Evolutionary conservation across 2,888 invertebrate species (phyloP).

Genomic region (Machimus rusticus): DNA sequence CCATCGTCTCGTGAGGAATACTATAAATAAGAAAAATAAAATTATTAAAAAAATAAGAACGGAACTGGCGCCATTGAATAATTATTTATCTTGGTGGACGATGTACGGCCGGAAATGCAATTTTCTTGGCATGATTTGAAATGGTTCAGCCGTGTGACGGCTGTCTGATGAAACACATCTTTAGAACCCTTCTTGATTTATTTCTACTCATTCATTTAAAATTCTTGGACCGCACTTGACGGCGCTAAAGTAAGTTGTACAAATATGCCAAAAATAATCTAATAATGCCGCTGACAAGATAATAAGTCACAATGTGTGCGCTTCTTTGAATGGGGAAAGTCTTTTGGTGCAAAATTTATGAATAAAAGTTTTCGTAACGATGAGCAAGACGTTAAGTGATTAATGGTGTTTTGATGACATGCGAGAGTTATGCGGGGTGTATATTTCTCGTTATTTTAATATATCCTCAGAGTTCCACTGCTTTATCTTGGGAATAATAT

Average conservation of each 20-base stretch:
- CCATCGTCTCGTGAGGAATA: constrained; percentile 58
- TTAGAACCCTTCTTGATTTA: neutral
- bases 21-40: constrained; percentile 49
- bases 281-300: neutral
- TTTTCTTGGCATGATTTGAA: neutral
- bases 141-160: neutral
- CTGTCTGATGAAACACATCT: neutral
- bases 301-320: neutral
- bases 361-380: neutral
- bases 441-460: neutral
- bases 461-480: neutral
- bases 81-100: neutral
- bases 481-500: neutral
- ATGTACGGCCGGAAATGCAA: neutral
- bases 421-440: neutral
- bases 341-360: neutral
- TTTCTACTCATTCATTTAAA: neutral
- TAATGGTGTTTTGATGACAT: neutral
- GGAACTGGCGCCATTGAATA: neutral
- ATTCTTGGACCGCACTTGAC: neutral
- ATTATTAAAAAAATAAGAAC: neutral
- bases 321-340: neutral
- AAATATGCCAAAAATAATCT: neutral
- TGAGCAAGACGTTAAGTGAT: neutral
- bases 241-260: neutral